phyloP scores from a whole-genome alignment of 2,888 invertebrate species.

The Melipona bicolor region DNA sequence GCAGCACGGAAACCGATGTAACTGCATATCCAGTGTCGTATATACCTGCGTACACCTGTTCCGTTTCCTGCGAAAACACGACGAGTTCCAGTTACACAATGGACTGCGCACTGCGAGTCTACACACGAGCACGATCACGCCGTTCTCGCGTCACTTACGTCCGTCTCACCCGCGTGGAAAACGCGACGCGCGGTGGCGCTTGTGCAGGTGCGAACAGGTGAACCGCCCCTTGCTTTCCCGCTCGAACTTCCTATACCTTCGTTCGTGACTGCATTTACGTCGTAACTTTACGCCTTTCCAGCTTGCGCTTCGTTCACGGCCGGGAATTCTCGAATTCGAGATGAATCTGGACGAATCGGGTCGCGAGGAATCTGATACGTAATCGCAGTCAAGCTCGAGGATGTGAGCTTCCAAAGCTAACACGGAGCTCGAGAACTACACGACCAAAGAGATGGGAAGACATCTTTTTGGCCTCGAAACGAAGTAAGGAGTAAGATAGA shows the following conservation, averaged over 20 bases:
- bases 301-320: neutral
- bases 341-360: neutral
- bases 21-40: constrained; percentile 74
- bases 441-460: no score
- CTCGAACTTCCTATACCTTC: constrained; percentile 19
- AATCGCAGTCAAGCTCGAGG: no score
- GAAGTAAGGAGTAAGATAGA: no score
- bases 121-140: constrained; percentile 38
- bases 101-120: constrained; percentile 55
- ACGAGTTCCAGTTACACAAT: constrained; percentile 78
- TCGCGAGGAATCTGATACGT: no score
- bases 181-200: constrained; percentile 51
- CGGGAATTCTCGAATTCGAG: neutral
- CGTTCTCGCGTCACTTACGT: constrained; percentile 30
- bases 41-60: constrained; percentile 72
- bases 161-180: constrained; percentile 11
- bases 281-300: neutral
- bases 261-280: neutral
- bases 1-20: constrained; percentile 76
- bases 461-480: no score
- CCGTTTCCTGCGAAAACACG: constrained; percentile 79
- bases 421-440: no score
- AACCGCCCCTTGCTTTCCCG: constrained; percentile 36
- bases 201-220: constrained; percentile 61
- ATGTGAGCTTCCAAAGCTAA: no score